These are phyloP conservation scores for Bombus confusus DNA, from an alignment of 1,140 invertebrate species.

Conservation along the genomic window DNA sequence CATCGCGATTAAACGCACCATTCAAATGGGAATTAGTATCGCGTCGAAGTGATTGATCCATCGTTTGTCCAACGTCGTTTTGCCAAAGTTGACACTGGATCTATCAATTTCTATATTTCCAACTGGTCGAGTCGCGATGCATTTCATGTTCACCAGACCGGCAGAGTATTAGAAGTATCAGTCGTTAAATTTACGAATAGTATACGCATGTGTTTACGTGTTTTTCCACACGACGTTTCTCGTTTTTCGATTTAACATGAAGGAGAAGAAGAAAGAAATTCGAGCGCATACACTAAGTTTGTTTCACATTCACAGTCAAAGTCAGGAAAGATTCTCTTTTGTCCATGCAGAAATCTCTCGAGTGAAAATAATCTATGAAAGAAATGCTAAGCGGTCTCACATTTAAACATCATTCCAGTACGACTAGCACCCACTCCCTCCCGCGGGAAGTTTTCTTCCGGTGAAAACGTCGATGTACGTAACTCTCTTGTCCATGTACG, in stretches of 20 bases:
- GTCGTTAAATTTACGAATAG: too few relatives aligned
- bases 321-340: background rate
- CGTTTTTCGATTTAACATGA: background rate
- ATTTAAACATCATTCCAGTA: conserved; percentile 22
- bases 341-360: background rate
- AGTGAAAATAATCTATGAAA: conserved; percentile 26
- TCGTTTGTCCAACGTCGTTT: background rate
- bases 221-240: background rate
- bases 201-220: too few relatives aligned
- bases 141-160: too few relatives aligned
- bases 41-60: background rate
- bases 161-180: too few relatives aligned
- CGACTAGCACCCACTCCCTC: background rate
- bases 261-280: background rate
- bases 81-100: too few relatives aligned
- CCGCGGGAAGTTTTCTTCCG: background rate
- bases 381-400: background rate
- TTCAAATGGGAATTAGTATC: background rate
- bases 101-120: too few relatives aligned
- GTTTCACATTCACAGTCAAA: background rate
- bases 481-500: background rate
- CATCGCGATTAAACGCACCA: background rate
- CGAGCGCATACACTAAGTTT: too few relatives aligned
- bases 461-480: conserved; percentile 10
- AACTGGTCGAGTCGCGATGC: too few relatives aligned